Evolutionary conservation across 1,140 invertebrate species (phyloP), one percentile per base, ranked within the genome.

Genomic region (Adoxophyes honmai): DNA sequence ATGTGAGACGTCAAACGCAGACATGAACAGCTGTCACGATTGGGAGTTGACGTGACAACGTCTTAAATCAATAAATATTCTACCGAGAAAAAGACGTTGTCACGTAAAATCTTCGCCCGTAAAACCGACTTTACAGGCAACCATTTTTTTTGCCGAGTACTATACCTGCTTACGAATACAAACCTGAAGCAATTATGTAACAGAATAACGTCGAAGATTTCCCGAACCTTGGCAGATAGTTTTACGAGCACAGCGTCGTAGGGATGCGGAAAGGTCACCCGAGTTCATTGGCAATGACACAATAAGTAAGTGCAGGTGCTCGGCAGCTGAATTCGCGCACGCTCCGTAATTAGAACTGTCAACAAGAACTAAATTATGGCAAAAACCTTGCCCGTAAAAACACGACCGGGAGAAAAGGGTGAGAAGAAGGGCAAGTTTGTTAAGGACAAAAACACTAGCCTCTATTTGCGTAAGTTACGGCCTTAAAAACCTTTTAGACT

Each of bases 261-360:
- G 61, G 58, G 57, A 56, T 60, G 70, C 42, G 55, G 59, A 77
- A 77, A 78, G 75, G 78, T 76, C 66, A 69, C 13, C 16, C 34
- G 64, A 66, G 75, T 71, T 73, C 70, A 72, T 55, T 66, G 63
- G 60, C 64, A 68, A 58, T 57, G 57, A 48, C 21, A 48, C 60
- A 54, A 70, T 68, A 70, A 64, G 61, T 54, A 9, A 60, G 52
- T 66, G 66, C 75, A 81, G 74, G 78, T 81, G 75, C 65, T 11
- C 6, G 60, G 62, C 75, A 75, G 75, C 68, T 78, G 74, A 56
- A 36, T 15, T 48, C 37, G 21, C 35, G 66, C 68, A 72, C 69
- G 70, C 64, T 70, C 48, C 51, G 48, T 70, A 62, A 68, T 70
- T 70, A 68, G 55, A 73, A 68, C 63, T 48, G 42, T 48, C 52